These are phyloP conservation scores for Polydrusus pterygomalis DNA, from an alignment of 2,888 invertebrate genomes.

Conservation along the genomic window DNA sequence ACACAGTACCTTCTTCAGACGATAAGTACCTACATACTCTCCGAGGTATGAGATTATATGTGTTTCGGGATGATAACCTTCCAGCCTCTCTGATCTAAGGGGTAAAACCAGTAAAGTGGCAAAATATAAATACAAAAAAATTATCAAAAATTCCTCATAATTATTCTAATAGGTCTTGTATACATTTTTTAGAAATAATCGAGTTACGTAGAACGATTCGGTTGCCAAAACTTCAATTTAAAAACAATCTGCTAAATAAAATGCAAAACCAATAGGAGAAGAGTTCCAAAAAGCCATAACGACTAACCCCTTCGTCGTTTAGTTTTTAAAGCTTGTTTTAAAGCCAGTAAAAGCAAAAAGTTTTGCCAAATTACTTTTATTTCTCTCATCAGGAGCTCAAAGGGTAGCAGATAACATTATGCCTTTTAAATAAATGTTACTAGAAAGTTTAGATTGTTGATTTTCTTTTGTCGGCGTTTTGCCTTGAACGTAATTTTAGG, in stretches of 20 bases:
- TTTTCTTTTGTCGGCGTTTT: constrained; percentile 5
- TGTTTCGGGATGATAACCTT: too few species aligned
- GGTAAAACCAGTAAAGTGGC: too few species aligned
- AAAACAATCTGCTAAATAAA: constrained; percentile 58
- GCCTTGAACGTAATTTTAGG: not conserved
- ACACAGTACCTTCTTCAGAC: too few species aligned
- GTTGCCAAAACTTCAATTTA: constrained; percentile 54
- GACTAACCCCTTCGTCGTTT: constrained; percentile 47
- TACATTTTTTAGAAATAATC: too few species aligned
- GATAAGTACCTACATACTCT: too few species aligned
- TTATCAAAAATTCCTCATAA: too few species aligned
- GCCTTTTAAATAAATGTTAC: constrained; percentile 28
- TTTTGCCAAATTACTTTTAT: constrained; percentile 50
- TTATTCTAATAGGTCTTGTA: too few species aligned
- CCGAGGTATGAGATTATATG: too few species aligned
- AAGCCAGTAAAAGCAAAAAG: constrained; percentile 46
- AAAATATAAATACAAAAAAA: too few species aligned
- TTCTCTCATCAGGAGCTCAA: constrained; percentile 39
- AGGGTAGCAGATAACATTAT: constrained; percentile 37
- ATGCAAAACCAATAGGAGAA: constrained; percentile 44
- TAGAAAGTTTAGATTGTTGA: not conserved
- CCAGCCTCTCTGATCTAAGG: too few species aligned
- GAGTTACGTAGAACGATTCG: too few species aligned
- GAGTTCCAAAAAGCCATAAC: constrained; percentile 37
- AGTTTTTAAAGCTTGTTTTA: constrained; percentile 45